Conservation (phyloP, 2,113 vertebrate species). For the Peucedramus taeniatus region DNA sequence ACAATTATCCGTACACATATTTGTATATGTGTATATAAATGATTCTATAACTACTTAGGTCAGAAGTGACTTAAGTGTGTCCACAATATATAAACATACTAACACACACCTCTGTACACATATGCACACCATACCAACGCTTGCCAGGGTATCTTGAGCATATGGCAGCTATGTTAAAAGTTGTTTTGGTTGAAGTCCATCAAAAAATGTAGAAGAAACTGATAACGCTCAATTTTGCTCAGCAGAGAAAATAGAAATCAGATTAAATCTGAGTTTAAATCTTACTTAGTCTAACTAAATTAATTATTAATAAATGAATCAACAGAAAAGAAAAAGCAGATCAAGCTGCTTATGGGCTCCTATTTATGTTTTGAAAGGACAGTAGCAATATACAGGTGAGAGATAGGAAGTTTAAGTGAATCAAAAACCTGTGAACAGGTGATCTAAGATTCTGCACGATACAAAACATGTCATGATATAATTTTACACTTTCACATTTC, state of each 20-base stretch:
- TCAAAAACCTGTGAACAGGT: background rate
- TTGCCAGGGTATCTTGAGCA: background rate
- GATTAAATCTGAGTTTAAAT: background rate
- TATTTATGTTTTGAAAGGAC: background rate
- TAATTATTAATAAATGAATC: background rate
- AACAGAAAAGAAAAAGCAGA: background rate
- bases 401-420: background rate
- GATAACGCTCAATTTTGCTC: background rate
- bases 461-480: background rate
- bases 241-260: background rate
- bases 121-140: fast-evolving
- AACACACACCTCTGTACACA: background rate
- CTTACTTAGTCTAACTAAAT: background rate
- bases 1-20: background rate
- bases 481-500: background rate
- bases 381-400: background rate
- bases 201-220: background rate
- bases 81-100: background rate
- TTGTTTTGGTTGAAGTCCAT: background rate
- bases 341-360: background rate
- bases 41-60: background rate
- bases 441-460: background rate
- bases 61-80: background rate
- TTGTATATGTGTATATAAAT: background rate
- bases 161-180: background rate